These are phyloP conservation scores for Macrostomum lignano DNA, from an alignment of 1,140 invertebrate species.

Conservation along the genomic window DNA sequence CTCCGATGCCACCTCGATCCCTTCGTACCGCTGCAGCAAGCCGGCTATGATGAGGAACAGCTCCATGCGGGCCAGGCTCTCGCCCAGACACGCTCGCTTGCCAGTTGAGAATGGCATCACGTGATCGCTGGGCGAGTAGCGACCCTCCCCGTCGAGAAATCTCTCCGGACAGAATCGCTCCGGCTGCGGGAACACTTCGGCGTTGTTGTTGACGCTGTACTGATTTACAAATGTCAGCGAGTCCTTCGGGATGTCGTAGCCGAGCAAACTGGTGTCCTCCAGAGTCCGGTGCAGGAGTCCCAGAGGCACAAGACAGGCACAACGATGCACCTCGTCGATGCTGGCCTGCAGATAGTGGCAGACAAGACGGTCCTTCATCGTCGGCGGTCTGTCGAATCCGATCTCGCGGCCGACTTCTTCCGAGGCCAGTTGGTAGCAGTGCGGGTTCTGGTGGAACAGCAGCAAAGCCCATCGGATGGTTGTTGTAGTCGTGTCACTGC, in stretches of 20 bases:
- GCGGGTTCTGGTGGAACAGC: too few species aligned
- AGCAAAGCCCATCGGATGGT: too few species aligned
- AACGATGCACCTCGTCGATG: conserved; percentile 7
- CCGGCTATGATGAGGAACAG: conserved; percentile 9
- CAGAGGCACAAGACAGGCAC: background rate
- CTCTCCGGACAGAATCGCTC: conserved; percentile 8
- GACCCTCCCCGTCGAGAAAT: conserved; percentile 10
- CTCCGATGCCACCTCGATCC: too few species aligned
- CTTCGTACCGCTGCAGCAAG: conserved; percentile 9
- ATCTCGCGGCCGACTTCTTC: conserved; percentile 61
- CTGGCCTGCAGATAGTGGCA: conserved; percentile 16
- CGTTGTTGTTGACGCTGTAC: conserved; percentile 10
- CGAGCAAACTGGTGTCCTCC: conserved; percentile 12
- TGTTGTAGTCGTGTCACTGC: too few species aligned
- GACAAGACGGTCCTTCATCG: conserved; percentile 38
- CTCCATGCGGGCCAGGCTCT: conserved; percentile 10
- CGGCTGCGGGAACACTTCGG: conserved; percentile 8
- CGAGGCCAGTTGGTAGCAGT: conserved; percentile 46
- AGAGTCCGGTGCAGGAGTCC: conserved; percentile 12
- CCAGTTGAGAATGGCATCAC: conserved; percentile 3
- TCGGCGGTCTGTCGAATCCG: conserved; percentile 42
- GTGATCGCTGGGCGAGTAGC: conserved; percentile 5
- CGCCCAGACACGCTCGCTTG: conserved; percentile 10
- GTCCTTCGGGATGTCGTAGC: conserved; percentile 13
- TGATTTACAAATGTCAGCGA: conserved; percentile 14